Conservation (phyloP, 1,140 invertebrate species). For the Kradibia gibbosae region DNA sequence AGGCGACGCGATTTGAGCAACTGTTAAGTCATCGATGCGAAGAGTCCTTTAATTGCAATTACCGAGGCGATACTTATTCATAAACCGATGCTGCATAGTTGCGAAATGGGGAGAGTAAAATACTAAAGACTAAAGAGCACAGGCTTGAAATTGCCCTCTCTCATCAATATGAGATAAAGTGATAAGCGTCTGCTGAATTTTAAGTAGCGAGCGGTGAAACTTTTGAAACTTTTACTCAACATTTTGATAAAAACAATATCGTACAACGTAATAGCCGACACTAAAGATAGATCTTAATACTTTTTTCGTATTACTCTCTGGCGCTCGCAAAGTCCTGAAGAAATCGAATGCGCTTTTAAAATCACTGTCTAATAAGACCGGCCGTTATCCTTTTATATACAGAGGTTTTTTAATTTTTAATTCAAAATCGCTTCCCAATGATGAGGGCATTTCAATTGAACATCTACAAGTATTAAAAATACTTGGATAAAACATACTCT, state of each 20-base stretch:
- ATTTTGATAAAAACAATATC: not conserved
- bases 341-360: not conserved
- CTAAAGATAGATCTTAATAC: not conserved
- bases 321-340: not conserved
- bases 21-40: not conserved
- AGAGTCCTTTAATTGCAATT: slow-evolving; percentile 50
- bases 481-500: too few species aligned
- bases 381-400: not conserved
- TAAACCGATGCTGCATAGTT: not conserved
- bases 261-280: not conserved
- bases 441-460: too few species aligned
- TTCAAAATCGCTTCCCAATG: too few species aligned
- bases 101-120: not conserved
- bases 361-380: not conserved
- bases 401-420: too few species aligned
- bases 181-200: not conserved
- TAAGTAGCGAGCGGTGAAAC: not conserved
- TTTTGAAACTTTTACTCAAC: not conserved
- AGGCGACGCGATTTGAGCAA: not conserved
- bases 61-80: slow-evolving; percentile 32
- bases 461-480: too few species aligned
- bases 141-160: too few species aligned
- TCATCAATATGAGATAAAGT: not conserved
- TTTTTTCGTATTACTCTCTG: not conserved
- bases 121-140: too few species aligned